Base-by-base conservation (phyloP, 2,113 vertebrate genomes). In the Lophochroa leadbeateri region DNA sequence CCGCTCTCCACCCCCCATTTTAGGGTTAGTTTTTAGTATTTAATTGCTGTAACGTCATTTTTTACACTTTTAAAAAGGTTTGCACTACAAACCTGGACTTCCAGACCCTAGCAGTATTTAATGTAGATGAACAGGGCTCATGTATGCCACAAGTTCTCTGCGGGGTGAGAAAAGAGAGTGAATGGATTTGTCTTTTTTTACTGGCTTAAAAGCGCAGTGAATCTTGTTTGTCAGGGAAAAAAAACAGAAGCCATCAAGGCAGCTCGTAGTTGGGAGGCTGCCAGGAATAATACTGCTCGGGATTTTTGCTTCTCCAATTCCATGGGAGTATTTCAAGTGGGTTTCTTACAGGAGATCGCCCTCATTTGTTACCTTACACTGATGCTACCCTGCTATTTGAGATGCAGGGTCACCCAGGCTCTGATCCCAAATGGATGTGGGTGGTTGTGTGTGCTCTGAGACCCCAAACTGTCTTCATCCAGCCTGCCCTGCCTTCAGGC, bases 71-170 rank as follows among this genome's bases (percentile, higher is more conserved):
- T 37, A 80, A 23, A 76, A 78, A 93, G 52, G 20, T 61, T 77
- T 82, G 29, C 35, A 20, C 46, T 19, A 4, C 7, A 44, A 72
- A 60, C 35, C 17, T 18, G 44, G 52, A 44, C 31, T 83, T 83
- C 64, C 23, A 17, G 53, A 25, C 10, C 1, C 0, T 31, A 53
- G 28, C 14, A 21, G 7, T 41, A 63, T 47, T 46, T 46, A 11
- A 35, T 15, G 5, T 27, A 31, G 71, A 33, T 4, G 50, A 21
- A 78, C 60, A 82, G 37, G 75, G 46, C 33, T 78, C 55, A 31
- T 53, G 65, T 49, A 17, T 27, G 35, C 46, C 50, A 4, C n/a
- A 49, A 10, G 72, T 41, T 88, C 43, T 65, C 39, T 31, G 72
- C 39, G 46, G 55, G 64, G 65, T 15, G 55, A 31, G 60, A 81